Percentiles rank a stretch among this genome's conserved stretches.
Evolutionary conservation across 2,797 vertebrate species (phyloP).

Genomic region (Atherinosoma microstoma): DNA sequence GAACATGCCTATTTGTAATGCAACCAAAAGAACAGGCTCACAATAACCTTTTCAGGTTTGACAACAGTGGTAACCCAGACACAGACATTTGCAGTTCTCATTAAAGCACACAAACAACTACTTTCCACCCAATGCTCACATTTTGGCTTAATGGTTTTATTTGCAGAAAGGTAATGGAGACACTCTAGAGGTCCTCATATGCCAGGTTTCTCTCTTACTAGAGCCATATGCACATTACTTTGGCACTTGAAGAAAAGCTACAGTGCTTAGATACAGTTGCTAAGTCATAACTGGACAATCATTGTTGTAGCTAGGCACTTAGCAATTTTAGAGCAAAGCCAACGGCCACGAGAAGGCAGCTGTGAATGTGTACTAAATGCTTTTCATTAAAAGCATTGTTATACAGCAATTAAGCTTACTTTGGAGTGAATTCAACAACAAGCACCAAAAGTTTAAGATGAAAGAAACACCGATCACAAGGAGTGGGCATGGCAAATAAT

Average conservation of each 20-base stretch:
- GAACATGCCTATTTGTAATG: neutral
- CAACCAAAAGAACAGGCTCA: neutral
- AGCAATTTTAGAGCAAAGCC: constrained; percentile 24
- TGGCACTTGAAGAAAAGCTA: constrained; percentile 29
- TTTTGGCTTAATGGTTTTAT: neutral
- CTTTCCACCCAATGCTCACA: neutral
- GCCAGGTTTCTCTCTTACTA: constrained; percentile 7
- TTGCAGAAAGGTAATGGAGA: constrained; percentile 13
- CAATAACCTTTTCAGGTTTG: neutral
- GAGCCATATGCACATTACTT: neutral
- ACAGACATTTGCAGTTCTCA: constrained; percentile 7
- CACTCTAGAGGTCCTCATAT: neutral
- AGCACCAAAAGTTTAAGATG: constrained; percentile 6
- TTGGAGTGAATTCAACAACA: constrained; percentile 11
- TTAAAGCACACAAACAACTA: constrained; percentile 1
- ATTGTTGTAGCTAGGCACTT: neutral
- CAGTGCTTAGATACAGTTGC: constrained; percentile 28
- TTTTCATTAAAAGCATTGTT: constrained; percentile 16
- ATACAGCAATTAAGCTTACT: constrained; percentile 6
- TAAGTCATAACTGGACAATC: constrained; percentile 27
- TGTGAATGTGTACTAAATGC: constrained; percentile 2
- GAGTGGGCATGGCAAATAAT: constrained; percentile 15
- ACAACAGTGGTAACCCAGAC: neutral
- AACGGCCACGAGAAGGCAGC: constrained; percentile 18
- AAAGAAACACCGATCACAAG: constrained; percentile 24